Evolutionary conservation across 2,113 vertebrate genomes (phyloP).

Genomic region (Mellivora capensis): DNA sequence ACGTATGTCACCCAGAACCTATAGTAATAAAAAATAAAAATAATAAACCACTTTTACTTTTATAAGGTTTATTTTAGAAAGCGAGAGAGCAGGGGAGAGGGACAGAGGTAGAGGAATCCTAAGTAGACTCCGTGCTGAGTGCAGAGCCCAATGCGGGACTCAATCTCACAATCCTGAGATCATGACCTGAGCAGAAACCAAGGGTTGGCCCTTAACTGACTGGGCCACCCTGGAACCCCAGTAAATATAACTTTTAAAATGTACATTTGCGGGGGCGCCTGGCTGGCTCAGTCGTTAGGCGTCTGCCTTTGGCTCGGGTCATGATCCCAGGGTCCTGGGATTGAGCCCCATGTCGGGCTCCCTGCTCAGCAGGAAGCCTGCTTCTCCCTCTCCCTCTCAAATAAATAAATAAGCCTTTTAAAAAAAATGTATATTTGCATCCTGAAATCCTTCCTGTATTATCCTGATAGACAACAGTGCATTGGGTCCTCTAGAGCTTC

Average conservation of each 20-base stretch:
- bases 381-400: too few species aligned
- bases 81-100: neutral
- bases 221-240: neutral
- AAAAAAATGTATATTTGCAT: neutral
- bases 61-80: neutral
- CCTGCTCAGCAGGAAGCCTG: too few species aligned
- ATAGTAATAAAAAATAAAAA: neutral
- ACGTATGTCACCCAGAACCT: neutral
- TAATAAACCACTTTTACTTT: neutral
- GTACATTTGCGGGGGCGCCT: neutral
- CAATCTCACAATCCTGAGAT: neutral
- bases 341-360: too few species aligned
- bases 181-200: neutral
- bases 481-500: neutral
- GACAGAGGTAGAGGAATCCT: neutral
- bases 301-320: too few species aligned
- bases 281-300: too few species aligned
- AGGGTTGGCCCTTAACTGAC: neutral
- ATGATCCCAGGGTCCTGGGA: too few species aligned
- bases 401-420: too few species aligned
- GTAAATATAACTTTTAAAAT: neutral
- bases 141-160: neutral
- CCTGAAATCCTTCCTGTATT: neutral
- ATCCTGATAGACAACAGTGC: neutral
- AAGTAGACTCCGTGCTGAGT: neutral